Conservation (phyloP, 2,113 vertebrate genomes). For the Himantopus leucocephalus region DNA sequence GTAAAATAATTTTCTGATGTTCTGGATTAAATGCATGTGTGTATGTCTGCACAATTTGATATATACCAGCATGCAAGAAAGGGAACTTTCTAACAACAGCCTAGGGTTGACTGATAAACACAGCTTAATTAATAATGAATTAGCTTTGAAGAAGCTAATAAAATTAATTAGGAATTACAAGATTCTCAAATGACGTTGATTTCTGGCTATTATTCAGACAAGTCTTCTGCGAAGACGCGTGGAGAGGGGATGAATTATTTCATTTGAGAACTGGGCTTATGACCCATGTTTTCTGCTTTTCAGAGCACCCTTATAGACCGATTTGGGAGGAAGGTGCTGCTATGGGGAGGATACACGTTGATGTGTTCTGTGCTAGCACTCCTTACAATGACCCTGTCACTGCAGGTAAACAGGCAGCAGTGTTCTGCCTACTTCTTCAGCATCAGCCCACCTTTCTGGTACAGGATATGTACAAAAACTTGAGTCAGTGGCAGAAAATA, state of each 20-base stretch:
- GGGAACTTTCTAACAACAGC: background rate
- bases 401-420: constrained; percentile 74
- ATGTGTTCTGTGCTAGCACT: constrained; percentile 76
- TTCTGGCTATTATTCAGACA: background rate
- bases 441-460: background rate
- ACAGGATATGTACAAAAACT: background rate
- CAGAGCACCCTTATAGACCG: constrained; percentile 81
- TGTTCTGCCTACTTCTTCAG: background rate
- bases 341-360: constrained; percentile 76
- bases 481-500: background rate
- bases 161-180: background rate
- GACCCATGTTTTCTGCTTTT: background rate
- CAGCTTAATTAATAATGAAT: background rate
- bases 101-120: background rate
- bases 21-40: background rate
- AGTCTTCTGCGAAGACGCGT: background rate
- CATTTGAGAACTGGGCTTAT: background rate
- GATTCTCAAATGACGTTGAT: background rate
- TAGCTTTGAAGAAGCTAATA: background rate
- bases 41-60: background rate
- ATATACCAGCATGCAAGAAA: background rate
- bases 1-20: background rate
- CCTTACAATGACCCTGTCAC: constrained; percentile 75
- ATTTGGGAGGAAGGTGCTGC: constrained; percentile 77
- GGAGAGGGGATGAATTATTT: background rate